Evolutionary conservation across 1,140 invertebrate species (phyloP).

Genomic region (Heliconius nattereri): DNA sequence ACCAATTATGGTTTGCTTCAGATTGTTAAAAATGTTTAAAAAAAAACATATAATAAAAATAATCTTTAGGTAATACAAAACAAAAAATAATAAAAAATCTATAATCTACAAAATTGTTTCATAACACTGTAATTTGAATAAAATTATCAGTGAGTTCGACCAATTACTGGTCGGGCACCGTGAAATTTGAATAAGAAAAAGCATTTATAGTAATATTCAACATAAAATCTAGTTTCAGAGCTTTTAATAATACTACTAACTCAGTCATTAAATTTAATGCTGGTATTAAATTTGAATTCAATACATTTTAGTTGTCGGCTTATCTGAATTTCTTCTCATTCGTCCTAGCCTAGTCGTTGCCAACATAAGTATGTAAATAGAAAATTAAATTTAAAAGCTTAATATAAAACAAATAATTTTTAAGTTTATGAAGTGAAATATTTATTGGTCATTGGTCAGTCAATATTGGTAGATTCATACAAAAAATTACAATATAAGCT

Average conservation of each 20-base stretch:
- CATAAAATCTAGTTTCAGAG: conserved; percentile 30
- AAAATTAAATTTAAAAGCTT: neutral
- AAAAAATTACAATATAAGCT: neutral
- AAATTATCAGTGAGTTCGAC: conserved; percentile 43
- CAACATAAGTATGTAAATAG: neutral
- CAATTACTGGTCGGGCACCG: conserved; percentile 42
- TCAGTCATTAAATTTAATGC: conserved; percentile 29
- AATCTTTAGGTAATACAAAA: no score
- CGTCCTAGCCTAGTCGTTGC: neutral
- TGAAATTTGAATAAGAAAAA: conserved; percentile 46
- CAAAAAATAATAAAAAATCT: neutral
- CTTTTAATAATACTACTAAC: conserved; percentile 22
- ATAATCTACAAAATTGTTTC: conserved; percentile 31
- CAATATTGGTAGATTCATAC: neutral
- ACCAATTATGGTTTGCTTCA: neutral
- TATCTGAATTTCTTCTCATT: conserved; percentile 30
- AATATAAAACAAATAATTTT: neutral
- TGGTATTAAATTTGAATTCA: conserved; percentile 27
- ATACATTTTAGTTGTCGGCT: conserved; percentile 28
- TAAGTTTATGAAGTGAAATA: no score
- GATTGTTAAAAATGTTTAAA: neutral
- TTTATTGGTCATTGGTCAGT: neutral
- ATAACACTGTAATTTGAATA: conserved; percentile 35
- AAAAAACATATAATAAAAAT: no score
- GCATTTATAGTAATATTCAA: conserved; percentile 29